A percentile compares a stretch with the other conserved stretches of the same genome.
phyloP scores from a whole-genome alignment of 2,888 invertebrate genomes.

The Sphaerophoria rueppellii region DNA sequence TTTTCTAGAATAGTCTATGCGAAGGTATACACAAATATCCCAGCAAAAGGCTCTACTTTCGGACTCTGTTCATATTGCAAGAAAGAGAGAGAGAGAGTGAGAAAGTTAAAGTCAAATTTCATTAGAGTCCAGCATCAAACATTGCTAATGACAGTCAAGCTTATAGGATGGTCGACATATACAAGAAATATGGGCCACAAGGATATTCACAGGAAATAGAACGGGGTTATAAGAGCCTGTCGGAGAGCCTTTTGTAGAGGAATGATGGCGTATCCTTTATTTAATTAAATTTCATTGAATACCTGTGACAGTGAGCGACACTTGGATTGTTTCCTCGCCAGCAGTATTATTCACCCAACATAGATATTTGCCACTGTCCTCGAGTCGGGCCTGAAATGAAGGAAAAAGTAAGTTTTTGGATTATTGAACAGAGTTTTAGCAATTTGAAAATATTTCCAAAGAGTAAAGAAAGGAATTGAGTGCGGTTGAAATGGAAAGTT shows the following conservation, averaged over 20 bases:
- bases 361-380: conserved; percentile 93
- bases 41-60: background rate
- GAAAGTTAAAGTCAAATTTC: conserved; percentile 52
- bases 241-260: background rate
- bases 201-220: conserved; percentile 31
- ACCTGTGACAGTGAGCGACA: conserved; percentile 91
- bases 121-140: conserved; percentile 53
- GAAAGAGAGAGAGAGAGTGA: background rate
- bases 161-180: background rate
- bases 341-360: conserved; percentile 96
- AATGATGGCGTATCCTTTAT: conserved; percentile 51
- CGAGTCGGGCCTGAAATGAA: conserved; percentile 83
- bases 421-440: conserved; percentile 17
- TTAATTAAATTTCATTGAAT: conserved; percentile 74
- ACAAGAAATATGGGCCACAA: conserved; percentile 41
- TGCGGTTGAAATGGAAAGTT: conserved; percentile 1
- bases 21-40: background rate
- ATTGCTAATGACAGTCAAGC: conserved; percentile 34
- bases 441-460: conserved; percentile 49
- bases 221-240: conserved; percentile 16
- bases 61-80: too few species aligned
- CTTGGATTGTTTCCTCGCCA: conserved; percentile 90
- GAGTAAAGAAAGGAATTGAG: background rate
- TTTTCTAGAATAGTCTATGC: conserved; percentile 7
- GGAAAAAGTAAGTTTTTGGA: conserved; percentile 5